Evolutionary conservation across 2,113 vertebrate genomes (phyloP).

Genomic region (Camelus dromedarius): DNA sequence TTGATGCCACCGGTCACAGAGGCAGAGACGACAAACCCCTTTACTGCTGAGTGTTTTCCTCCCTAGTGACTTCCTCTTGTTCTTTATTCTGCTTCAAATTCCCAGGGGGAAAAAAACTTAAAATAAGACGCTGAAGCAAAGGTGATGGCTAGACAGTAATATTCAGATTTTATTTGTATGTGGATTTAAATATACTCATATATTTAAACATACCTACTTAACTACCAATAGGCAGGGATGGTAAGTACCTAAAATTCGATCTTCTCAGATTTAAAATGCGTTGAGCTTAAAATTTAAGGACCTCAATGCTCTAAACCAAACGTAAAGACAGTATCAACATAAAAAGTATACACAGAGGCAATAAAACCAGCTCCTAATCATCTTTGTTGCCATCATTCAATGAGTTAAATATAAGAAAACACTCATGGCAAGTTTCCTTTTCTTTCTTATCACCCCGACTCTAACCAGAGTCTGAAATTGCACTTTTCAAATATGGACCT

Average conservation of each 20-base stretch:
- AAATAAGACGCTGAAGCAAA: neutral
- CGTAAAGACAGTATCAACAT: neutral
- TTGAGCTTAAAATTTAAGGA: neutral
- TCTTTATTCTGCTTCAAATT: constrained; percentile 42
- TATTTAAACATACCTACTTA: neutral
- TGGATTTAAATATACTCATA: neutral
- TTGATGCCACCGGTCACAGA: fast-evolving
- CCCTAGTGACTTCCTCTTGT: neutral
- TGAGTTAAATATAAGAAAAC: neutral
- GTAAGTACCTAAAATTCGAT: neutral
- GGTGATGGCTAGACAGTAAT: neutral
- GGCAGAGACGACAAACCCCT: neutral
- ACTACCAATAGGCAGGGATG: neutral
- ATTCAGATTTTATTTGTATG: neutral
- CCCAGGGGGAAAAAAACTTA: fast-evolving
- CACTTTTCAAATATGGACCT: neutral
- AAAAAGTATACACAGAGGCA: neutral
- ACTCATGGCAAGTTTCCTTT: neutral
- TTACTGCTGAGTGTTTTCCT: neutral
- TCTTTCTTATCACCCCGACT: neutral
- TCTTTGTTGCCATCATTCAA: neutral
- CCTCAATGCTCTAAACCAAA: constrained; percentile 19
- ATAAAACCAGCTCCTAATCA: neutral
- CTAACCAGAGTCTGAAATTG: neutral
- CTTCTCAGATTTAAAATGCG: constrained; percentile 42